Conservation (phyloP, 2,113 vertebrate genomes). For the Australoheros scitulus region DNA sequence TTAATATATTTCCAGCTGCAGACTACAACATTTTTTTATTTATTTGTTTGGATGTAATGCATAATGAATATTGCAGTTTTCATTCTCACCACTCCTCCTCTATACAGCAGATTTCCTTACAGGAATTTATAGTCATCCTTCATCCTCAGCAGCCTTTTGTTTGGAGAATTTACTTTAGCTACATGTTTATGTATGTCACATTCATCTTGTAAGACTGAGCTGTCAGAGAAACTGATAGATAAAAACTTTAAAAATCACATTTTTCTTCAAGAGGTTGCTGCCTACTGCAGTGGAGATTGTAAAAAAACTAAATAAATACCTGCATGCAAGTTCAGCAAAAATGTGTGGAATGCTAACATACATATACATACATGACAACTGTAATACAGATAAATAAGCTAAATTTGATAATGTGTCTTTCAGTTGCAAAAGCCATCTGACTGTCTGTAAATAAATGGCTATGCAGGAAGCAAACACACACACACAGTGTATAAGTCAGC, state of each 20-base stretch:
- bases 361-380: accelerated
- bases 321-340: neutral
- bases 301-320: neutral
- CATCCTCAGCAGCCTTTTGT: neutral
- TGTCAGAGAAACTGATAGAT: neutral
- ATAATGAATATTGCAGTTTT: neutral
- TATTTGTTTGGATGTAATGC: neutral
- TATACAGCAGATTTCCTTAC: neutral
- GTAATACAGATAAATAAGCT: neutral
- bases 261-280: neutral
- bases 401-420: neutral
- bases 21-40: neutral
- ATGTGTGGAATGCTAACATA: neutral
- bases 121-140: neutral
- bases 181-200: neutral
- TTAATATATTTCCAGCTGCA: neutral
- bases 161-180: neutral
- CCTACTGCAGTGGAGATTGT: neutral
- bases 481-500: neutral
- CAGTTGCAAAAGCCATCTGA: neutral
- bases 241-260: neutral
- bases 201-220: neutral
- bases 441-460: neutral
- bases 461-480: neutral
- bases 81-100: neutral